A percentile compares a stretch with the other conserved stretches of the same genome.
Evolutionary conservation across 1,140 invertebrate species (phyloP).

Genomic region (Ericerus pela): DNA sequence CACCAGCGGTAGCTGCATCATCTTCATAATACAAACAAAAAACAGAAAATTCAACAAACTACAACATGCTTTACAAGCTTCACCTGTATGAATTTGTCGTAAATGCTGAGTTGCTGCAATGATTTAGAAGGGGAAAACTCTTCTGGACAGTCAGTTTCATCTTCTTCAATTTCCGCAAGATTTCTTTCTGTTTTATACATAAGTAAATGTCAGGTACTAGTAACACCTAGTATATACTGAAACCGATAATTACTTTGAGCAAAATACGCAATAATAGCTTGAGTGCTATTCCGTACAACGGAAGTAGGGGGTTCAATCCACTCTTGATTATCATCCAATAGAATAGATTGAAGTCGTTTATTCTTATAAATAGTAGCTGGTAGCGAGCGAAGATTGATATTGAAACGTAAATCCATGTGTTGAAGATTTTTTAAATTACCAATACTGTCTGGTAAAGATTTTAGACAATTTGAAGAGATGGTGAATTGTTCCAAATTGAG

Average conservation of each 20-base stretch:
- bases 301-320: neutral
- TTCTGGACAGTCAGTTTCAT: neutral
- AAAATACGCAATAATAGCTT: neutral
- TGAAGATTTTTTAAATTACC: conserved; percentile 71
- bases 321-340: neutral
- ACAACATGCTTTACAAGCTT: no score
- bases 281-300: neutral
- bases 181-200: neutral
- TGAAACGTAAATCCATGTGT: conserved; percentile 76
- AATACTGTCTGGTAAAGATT: conserved; percentile 63
- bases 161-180: neutral
- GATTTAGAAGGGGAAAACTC: neutral
- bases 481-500: conserved; percentile 74
- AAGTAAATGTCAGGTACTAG: neutral
- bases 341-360: neutral
- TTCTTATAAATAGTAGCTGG: conserved; percentile 38
- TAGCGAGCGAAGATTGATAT: conserved; percentile 54
- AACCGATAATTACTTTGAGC: neutral
- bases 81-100: neutral
- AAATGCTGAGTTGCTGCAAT: neutral
- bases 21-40: neutral
- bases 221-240: neutral
- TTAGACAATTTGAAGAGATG: conserved; percentile 70
- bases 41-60: neutral
- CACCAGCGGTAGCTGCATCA: neutral